Evolutionary conservation across 2,113 vertebrate species (phyloP), one percentile per base, ranked within the genome.

Genomic region (Sarotherodon lohbergeri): DNA sequence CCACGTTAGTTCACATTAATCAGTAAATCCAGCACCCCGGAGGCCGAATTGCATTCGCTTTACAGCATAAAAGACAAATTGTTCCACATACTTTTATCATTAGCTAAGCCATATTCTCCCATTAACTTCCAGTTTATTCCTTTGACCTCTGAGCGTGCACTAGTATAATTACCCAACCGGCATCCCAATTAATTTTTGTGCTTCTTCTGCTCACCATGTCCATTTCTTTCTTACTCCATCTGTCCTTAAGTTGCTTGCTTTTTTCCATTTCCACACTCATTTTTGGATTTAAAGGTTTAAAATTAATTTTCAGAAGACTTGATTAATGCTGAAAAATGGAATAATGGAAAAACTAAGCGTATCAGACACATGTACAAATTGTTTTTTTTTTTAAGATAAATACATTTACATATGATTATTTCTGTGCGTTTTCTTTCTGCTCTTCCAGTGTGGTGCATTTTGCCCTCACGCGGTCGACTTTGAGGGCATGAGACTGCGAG

Each of bases 401-500:
- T 55, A 5, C 2, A 19, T 14, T 39, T 16, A 57, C 13, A 6
- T 61, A 22, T 48, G 22, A 76, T 48, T 76, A 78, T 78, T 78
- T 78, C 46, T 32, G 6, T 46, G 5, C 1, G 3, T 57, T 78
- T 76, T 17, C 29, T 46, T 29, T 57, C 19, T 68, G 7, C 85
- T 2, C 17, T 9, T 63, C 11, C 90, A 95, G 92, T 93, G 94
- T 91, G 87, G 95, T 95, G 93, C 84, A 55, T 88, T 71, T 81
- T 63, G 14, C 68, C 55, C 59, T n/a, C 39, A 34, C 27, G 32
- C 24, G 61, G 82, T 17, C 61, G 80, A 82, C 84, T 88, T 90
- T 5, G 87, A 90, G 92, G 94, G 92, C 83, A 95, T 96, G 96
- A 96, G 93, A 89, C 92, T 94, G 88, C 81, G 88, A 78, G 90